Conservation (phyloP, 1,140 invertebrate genomes). For the Drepana arcuata region DNA sequence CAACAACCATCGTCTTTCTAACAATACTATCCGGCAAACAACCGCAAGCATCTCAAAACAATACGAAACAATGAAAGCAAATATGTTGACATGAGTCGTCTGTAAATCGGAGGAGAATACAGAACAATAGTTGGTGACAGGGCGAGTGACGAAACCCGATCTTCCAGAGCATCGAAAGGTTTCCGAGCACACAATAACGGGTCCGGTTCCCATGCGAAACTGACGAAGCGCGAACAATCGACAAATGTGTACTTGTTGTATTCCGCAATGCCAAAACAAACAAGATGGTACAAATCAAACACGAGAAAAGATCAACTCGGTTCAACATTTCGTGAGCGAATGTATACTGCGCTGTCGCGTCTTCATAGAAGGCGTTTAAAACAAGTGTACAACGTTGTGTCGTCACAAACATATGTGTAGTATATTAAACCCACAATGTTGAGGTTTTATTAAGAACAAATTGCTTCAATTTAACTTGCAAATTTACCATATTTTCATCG, state of each 20-base stretch:
- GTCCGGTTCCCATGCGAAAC: conserved; percentile 15
- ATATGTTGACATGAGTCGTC: conserved; percentile 19
- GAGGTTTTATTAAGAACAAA: too few relatives aligned
- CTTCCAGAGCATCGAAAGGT: conserved; percentile 22
- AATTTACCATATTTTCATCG: too few relatives aligned
- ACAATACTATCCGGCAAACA: too few relatives aligned
- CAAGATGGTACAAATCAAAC: too few relatives aligned
- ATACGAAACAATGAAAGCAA: conserved; percentile 29
- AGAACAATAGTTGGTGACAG: conserved; percentile 21
- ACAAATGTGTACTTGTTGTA: conserved; percentile 12
- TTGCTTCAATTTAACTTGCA: too few relatives aligned
- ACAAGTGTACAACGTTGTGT: neutral
- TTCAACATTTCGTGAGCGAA: too few relatives aligned
- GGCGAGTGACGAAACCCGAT: conserved; percentile 26
- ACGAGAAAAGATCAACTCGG: too few relatives aligned
- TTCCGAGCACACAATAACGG: conserved; percentile 18
- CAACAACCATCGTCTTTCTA: conserved; percentile 13
- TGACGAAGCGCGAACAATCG: conserved; percentile 15
- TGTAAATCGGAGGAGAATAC: conserved; percentile 19
- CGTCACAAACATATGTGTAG: too few relatives aligned
- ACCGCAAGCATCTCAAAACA: conserved; percentile 19
- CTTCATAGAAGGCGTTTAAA: neutral
- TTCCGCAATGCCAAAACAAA: conserved; percentile 15
- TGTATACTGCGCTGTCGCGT: too few relatives aligned
- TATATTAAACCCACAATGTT: too few relatives aligned